phyloP scores from a whole-genome alignment of 2,888 invertebrate species.

The Taenaris catops region DNA sequence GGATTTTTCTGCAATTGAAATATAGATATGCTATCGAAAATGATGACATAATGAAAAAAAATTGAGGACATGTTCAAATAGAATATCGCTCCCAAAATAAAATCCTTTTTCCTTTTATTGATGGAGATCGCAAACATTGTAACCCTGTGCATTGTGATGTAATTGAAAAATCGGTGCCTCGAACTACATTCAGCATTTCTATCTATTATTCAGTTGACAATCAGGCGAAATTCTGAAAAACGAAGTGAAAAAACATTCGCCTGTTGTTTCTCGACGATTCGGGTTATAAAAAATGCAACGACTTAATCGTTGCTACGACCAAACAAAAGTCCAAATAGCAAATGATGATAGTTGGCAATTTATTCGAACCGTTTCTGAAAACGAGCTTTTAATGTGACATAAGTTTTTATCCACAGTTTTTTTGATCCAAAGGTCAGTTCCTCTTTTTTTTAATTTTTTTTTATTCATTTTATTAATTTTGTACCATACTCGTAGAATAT shows the following conservation, averaged over 20 bases:
- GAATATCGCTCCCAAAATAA: slow-evolving; percentile 15
- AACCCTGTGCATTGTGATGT: slow-evolving; percentile 55
- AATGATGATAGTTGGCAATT: slow-evolving; percentile 52
- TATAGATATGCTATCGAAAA: too few relatives aligned
- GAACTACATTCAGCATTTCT: slow-evolving; percentile 47
- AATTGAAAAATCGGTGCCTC: slow-evolving; percentile 70
- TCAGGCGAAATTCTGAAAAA: slow-evolving; percentile 70
- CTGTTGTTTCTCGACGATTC: slow-evolving; percentile 66
- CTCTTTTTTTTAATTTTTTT: too few relatives aligned
- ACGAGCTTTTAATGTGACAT: too few relatives aligned
- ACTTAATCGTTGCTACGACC: slow-evolving; percentile 61
- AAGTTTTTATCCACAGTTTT: too few relatives aligned
- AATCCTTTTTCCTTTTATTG: slow-evolving; percentile 30
- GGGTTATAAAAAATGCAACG: slow-evolving; percentile 62
- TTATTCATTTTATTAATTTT: too few relatives aligned
- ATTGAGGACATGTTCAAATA: slow-evolving; percentile 12
- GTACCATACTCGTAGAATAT: too few relatives aligned
- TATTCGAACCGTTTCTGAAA: slow-evolving; percentile 40
- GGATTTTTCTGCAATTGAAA: too few relatives aligned
- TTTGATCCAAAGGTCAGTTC: too few relatives aligned
- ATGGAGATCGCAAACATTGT: slow-evolving; percentile 35
- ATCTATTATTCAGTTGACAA: slow-evolving; percentile 72
- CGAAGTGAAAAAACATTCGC: slow-evolving; percentile 59
- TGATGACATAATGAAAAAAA: slow-evolving; percentile 1
- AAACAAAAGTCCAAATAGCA: slow-evolving; percentile 52